These are phyloP conservation scores for Drosophila neonasuta DNA, from an alignment of 2,888 invertebrate species.

Conservation along the genomic window DNA sequence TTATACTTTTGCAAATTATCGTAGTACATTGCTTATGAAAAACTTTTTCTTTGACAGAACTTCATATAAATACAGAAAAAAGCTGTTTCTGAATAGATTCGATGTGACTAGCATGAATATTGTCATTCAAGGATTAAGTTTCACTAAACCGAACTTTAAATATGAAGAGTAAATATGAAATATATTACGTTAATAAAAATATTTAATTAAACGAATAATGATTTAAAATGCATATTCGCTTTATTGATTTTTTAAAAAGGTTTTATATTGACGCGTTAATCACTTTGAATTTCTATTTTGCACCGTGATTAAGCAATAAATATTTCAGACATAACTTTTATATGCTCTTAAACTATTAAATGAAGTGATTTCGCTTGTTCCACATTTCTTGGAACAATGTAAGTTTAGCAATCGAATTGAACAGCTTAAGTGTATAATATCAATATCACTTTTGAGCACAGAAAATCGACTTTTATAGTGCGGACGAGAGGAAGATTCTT, in stretches of 20 bases:
- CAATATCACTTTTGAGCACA: constrained; percentile 30
- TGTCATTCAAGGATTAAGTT: not conserved
- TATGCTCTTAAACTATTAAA: not conserved
- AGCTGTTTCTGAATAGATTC: not conserved
- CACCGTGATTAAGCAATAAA: not conserved
- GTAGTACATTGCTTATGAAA: constrained; percentile 51
- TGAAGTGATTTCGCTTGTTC: not conserved
- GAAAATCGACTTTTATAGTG: constrained; percentile 39
- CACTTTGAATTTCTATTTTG: not conserved
- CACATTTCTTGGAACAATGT: constrained; percentile 11
- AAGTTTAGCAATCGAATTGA: constrained; percentile 25
- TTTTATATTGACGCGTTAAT: no score
- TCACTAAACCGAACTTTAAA: not conserved
- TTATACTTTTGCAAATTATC: constrained; percentile 65
- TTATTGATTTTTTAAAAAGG: no score
- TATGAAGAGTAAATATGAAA: not conserved
- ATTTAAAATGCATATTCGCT: no score
- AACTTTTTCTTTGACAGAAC: constrained; percentile 45
- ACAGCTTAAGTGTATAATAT: constrained; percentile 22
- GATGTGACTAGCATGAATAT: not conserved
- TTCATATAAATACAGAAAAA: constrained; percentile 5
- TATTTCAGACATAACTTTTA: not conserved
- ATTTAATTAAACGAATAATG: not conserved
- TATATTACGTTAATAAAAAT: not conserved
- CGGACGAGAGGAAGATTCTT: constrained; percentile 11